Base-by-base conservation (phyloP, 2,888 invertebrate species). In the Rhopalosiphum nymphaeae region DNA sequence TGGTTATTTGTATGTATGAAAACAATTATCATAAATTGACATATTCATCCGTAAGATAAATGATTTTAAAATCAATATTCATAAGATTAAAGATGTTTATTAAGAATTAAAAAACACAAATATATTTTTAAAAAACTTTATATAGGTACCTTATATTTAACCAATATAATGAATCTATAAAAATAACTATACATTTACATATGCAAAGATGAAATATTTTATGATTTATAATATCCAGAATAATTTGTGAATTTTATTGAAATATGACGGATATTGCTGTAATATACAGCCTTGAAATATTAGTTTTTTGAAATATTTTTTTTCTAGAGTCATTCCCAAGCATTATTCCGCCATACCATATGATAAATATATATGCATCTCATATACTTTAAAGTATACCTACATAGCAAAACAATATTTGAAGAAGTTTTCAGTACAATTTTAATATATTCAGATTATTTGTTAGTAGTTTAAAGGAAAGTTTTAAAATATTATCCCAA, bases 221-320 rank as follows among this genome's bases (percentile, higher is more conserved):
- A 78, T 36, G 36, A 67, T 78, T 36, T 36, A 36, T 78, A 36
- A 36, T 36, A 78, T 78, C 36, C 36, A 78, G 36, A 78, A 78
- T 78, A 78, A 78, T 36, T 78, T 78, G 78, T 25, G 36, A 3
- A 78, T 78, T 36, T 78, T 78, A 78, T 78, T 78, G 78, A 36
- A 78, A 78, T 36, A 36, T 78, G 21, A 78, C 36, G 78, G 78
- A 78, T 78, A 21, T 78, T 21, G 36, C 16, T 78, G 7, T 21
- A 78, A 78, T 36, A 78, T 78, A 53, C 53, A 78, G 16, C 78
- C 78, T 78, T 78, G 78, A 78, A 78, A 78, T 78, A 78, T 78
- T 78, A 78, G 78, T 78, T 78, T 78, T 78, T 36, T 36, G 36
- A 21, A 78, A 36, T 78, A 78, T 42, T 21, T 78, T 78, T 67